Evolutionary conservation across 2,797 vertebrate species (phyloP).

Genomic region (Ctenopoma multispine): DNA sequence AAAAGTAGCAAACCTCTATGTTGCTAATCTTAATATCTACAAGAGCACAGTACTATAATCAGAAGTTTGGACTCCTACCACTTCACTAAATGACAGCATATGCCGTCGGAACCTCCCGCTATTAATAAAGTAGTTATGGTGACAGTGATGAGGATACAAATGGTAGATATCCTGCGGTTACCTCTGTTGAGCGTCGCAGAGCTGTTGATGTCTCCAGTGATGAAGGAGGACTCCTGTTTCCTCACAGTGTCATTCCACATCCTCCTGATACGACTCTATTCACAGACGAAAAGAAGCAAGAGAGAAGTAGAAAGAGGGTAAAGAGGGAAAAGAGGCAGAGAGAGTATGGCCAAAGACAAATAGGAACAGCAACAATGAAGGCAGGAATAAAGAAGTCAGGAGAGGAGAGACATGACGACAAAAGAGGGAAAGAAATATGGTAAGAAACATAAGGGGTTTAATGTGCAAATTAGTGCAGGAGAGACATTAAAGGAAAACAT

Average conservation of each 20-base stretch:
- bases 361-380: constrained; percentile 24
- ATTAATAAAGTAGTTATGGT: constrained; percentile 69
- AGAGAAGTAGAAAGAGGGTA: constrained; percentile 5
- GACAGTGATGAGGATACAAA: constrained; percentile 75
- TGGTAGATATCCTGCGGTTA: constrained; percentile 85
- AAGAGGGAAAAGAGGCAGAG: constrained; percentile 7
- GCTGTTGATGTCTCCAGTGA: constrained; percentile 99
- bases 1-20: constrained; percentile 19
- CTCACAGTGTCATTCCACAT: constrained; percentile 99
- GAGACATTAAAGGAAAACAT: constrained; percentile 52
- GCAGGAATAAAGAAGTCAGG: constrained; percentile 12
- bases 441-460: constrained; percentile 47
- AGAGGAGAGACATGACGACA: constrained; percentile 35
- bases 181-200: constrained; percentile 98
- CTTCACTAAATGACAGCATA: constrained; percentile 68
- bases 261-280: constrained; percentile 95
- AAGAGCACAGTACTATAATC: constrained; percentile 48
- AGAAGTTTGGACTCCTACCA: constrained; percentile 56
- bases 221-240: constrained; percentile 99
- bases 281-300: constrained; percentile 41
- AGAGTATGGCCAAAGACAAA: constrained; percentile 22
- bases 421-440: constrained; percentile 43
- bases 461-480: constrained; percentile 70
- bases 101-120: constrained; percentile 55
- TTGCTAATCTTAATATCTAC: constrained; percentile 41